Evolutionary conservation across 2,797 vertebrate species (phyloP), one percentile per base, ranked within the genome.

Genomic region (Rhinogobio ventralis): DNA sequence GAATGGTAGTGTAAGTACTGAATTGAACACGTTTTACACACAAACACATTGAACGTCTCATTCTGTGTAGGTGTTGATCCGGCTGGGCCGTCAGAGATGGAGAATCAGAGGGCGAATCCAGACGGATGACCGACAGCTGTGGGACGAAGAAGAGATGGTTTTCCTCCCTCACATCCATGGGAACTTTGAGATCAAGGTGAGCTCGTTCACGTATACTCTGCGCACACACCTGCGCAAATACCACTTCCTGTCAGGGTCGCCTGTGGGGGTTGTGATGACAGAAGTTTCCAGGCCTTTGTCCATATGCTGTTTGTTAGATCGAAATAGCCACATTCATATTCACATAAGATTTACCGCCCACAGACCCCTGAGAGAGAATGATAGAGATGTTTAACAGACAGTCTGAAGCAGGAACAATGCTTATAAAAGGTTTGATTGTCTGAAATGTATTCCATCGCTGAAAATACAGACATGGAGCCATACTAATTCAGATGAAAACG

Each of bases 121-220:
- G 88, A 94, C 96, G 0, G 97, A 98, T 8, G 96, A 99, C 93
- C 96, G 95, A 68, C 98, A 99, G 88, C 94, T 93, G 0, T 99
- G 98, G 98, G 97, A 99, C 1, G 96, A 96, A 74, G 98, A 98
- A 84, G 96, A 98, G 87, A 97, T 95, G 92, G 87, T 96, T 85
- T 99, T 99, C 66, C 95, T 99, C 49, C 98, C 97, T 0, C 95
- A 95, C 6, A 96, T 98, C 57, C 95, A 96, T 0, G 96, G 97
- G 88, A 96, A 97, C 91, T 96, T 99, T 87, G 96, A 99, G 89
- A 99, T 99, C 89, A 99, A 99, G 97, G 98, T 99, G 81, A 85
- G 84, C 20, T 45, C 5, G 19, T 77, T 20, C 33, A 57, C 19
- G 55, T 68, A 7, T 1, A 23, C 81, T 68, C 5, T 42, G 39